Conservation (phyloP, 2,113 vertebrate genomes). For the Anhinga anhinga region DNA sequence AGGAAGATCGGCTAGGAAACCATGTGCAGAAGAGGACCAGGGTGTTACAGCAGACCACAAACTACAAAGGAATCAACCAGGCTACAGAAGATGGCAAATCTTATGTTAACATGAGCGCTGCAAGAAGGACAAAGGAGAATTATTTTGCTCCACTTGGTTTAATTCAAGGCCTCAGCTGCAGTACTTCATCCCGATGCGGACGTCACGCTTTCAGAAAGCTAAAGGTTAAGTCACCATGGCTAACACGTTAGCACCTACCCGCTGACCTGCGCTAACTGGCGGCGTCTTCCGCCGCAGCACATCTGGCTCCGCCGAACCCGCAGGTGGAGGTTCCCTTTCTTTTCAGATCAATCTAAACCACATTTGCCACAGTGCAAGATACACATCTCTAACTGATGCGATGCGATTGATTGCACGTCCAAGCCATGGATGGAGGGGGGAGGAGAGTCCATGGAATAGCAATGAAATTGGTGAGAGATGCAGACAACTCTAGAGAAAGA, state of each 20-base stretch:
- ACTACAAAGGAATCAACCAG: background rate
- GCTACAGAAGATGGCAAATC: background rate
- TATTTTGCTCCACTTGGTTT: background rate
- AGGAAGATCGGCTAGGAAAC: rapidly evolving
- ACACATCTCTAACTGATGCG: background rate
- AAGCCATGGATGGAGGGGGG: rapidly evolving
- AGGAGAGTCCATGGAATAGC: background rate
- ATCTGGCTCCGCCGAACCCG: background rate
- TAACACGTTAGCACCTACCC: background rate
- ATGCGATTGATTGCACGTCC: background rate
- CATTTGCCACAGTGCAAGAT: background rate
- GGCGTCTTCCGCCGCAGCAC: background rate
- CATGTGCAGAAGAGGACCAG: rapidly evolving
- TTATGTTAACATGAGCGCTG: rapidly evolving
- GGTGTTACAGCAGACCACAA: background rate
- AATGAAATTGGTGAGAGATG: background rate
- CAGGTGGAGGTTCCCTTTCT: background rate
- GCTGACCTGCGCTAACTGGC: background rate
- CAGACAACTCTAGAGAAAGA: background rate
- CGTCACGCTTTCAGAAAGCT: background rate
- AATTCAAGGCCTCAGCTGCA: background rate
- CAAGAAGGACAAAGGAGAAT: background rate
- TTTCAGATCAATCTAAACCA: background rate
- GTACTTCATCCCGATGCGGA: rapidly evolving
- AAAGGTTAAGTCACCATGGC: background rate